Conservation (phyloP, 2,888 invertebrate species). For the Amblyjoppa proteus region DNA sequence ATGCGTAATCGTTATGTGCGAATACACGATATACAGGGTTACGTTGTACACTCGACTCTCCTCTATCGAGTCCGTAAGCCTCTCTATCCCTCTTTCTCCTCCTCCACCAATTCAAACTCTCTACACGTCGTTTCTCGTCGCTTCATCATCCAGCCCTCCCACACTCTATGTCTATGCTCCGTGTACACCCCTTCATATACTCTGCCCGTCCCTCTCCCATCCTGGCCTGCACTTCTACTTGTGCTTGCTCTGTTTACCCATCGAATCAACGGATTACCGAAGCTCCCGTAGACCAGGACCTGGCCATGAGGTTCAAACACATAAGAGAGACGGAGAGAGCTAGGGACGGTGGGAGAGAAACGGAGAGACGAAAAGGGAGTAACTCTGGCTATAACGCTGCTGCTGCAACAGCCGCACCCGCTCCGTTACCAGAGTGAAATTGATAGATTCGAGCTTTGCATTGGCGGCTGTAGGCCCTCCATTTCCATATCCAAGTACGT, state of each 20-base stretch:
- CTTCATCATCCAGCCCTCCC: conserved; percentile 9
- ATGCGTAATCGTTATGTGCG: conserved; percentile 63
- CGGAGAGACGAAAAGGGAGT: background rate
- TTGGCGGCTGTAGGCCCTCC: conserved; percentile 74
- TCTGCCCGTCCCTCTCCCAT: conserved; percentile 5
- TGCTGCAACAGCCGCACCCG: conserved; percentile 59
- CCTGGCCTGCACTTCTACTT: conserved; percentile 70
- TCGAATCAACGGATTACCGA: conserved; percentile 81
- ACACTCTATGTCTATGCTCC: background rate
- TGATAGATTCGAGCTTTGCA: conserved; percentile 82
- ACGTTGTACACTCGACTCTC: conserved; percentile 66
- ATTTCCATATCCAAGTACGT: conserved; percentile 81
- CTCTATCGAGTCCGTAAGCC: conserved; percentile 46
- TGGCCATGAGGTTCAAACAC: background rate
- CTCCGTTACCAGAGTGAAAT: conserved; percentile 77
- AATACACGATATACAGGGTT: conserved; percentile 71
- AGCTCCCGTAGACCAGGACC: conserved; percentile 66
- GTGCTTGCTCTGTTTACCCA: conserved; percentile 79
- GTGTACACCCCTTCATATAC: conserved; percentile 12
- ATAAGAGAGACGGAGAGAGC: background rate
- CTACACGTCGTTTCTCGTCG: conserved; percentile 7
- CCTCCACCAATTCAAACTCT: conserved; percentile 29
- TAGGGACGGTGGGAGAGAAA: conserved; percentile 2
- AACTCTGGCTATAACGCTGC: conserved; percentile 24
- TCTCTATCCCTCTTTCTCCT: conserved; percentile 31